Conservation (phyloP, 2,888 invertebrate genomes). For the Perithous albicinctus region DNA sequence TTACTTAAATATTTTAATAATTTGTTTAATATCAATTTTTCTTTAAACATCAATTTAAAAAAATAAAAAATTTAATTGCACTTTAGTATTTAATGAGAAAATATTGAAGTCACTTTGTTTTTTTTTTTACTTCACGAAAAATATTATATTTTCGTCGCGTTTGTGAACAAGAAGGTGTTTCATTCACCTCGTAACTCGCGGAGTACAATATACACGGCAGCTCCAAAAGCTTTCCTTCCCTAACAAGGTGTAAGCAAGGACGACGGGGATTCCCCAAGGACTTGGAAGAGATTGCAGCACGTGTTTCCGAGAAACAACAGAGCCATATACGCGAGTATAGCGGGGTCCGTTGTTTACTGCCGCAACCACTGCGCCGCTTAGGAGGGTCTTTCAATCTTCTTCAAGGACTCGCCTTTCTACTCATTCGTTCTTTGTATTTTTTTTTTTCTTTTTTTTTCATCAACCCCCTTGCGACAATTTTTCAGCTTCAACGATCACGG, state of each 20-base stretch:
- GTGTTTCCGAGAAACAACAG: slow-evolving; percentile 47
- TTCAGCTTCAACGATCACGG: background rate
- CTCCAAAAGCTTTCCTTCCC: slow-evolving; percentile 1
- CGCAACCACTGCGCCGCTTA: slow-evolving; percentile 4
- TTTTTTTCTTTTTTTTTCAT: background rate
- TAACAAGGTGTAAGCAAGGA: slow-evolving; percentile 32
- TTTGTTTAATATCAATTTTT: too few species aligned
- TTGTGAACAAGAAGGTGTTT: background rate
- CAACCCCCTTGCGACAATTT: slow-evolving; percentile 8
- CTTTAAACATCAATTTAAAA: background rate
- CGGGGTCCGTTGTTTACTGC: slow-evolving; percentile 34
- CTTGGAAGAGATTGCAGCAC: slow-evolving; percentile 43
- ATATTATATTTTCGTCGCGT: background rate
- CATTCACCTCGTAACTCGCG: background rate
- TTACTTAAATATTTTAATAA: too few species aligned
- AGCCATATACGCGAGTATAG: background rate
- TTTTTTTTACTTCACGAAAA: too few species aligned
- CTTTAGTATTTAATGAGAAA: too few species aligned
- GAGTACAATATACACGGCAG: background rate
- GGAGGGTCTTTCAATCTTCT: slow-evolving; percentile 39
- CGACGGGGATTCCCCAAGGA: slow-evolving; percentile 39
- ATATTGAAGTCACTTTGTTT: too few species aligned
- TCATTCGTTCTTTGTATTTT: background rate
- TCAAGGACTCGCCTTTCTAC: slow-evolving; percentile 6
- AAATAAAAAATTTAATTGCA: background rate